Percentiles rank a stretch among this genome's conserved stretches.
Evolutionary conservation across 2,113 vertebrate genomes (phyloP).

Genomic region (Phycodurus eques): DNA sequence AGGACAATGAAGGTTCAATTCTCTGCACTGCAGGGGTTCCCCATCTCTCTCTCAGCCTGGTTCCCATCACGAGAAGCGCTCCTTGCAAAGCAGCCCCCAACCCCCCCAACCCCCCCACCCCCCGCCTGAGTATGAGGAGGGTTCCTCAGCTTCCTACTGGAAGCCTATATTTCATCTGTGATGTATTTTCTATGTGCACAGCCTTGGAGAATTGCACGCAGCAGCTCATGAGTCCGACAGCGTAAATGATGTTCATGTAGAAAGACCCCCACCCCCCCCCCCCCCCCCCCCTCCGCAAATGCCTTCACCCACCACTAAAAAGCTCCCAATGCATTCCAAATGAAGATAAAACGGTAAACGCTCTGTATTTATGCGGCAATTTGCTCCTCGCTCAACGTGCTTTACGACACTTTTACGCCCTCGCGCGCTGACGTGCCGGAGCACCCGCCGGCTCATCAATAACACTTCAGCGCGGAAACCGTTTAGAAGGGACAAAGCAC

Average conservation of each 20-base stretch:
- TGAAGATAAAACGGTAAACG: conserved; percentile 14
- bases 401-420: conserved; percentile 9
- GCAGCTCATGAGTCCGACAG: conserved; percentile 12
- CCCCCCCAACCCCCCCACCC: background rate
- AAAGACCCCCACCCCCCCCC: background rate
- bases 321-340: conserved; percentile 5
- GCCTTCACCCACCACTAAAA: background rate
- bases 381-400: conserved; percentile 7
- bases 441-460: conserved; percentile 3
- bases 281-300: too few species aligned
- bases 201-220: conserved; percentile 13
- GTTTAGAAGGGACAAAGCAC: background rate
- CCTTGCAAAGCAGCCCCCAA: conserved; percentile 52
- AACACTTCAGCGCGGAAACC: background rate
- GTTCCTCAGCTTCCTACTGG: conserved; percentile 22
- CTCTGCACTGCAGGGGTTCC: conserved; percentile 51
- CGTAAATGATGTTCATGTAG: background rate
- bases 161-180: conserved; percentile 36
- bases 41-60: conserved; percentile 44
- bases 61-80: conserved; percentile 42
- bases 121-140: conserved; percentile 24
- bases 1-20: conserved; percentile 48
- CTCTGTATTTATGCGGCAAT: conserved; percentile 6
- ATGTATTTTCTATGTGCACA: conserved; percentile 39
- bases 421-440: background rate